A percentile compares a stretch with the other conserved stretches of the same genome.
Conservation (phyloP, 2,113 vertebrate genomes). For the Tapirus terrestris region DNA sequence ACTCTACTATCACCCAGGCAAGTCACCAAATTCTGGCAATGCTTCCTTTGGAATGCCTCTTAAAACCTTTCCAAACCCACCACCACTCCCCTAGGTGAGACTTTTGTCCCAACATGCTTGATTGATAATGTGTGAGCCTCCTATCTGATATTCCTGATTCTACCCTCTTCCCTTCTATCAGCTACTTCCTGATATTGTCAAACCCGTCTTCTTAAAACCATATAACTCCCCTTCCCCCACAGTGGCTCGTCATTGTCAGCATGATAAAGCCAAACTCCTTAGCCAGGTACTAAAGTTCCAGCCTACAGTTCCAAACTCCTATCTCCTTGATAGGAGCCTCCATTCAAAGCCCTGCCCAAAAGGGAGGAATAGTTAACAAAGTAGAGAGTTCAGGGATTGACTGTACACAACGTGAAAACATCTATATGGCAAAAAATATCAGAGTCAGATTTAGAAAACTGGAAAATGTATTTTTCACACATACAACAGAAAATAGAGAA, state of each 20-base stretch:
- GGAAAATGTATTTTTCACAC: neutral
- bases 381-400: neutral
- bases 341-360: neutral
- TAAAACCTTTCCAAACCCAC: neutral
- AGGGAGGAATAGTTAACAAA: neutral
- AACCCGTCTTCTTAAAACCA: neutral
- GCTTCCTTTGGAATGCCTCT: neutral
- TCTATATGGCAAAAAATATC: neutral
- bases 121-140: neutral
- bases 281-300: neutral
- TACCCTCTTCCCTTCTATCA: neutral
- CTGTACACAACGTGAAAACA: neutral
- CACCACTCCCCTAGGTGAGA: neutral
- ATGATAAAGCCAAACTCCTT: neutral
- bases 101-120: neutral
- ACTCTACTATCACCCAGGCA: neutral
- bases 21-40: neutral
- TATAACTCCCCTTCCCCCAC: neutral
- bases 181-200: neutral
- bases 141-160: neutral
- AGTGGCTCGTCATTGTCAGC: neutral
- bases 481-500: slow-evolving; percentile 7
- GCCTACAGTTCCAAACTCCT: neutral
- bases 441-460: neutral
- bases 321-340: neutral